Base-by-base conservation (phyloP, 37 sponge, comb jelly and placozoan species). In the Agelas oroides region DNA sequence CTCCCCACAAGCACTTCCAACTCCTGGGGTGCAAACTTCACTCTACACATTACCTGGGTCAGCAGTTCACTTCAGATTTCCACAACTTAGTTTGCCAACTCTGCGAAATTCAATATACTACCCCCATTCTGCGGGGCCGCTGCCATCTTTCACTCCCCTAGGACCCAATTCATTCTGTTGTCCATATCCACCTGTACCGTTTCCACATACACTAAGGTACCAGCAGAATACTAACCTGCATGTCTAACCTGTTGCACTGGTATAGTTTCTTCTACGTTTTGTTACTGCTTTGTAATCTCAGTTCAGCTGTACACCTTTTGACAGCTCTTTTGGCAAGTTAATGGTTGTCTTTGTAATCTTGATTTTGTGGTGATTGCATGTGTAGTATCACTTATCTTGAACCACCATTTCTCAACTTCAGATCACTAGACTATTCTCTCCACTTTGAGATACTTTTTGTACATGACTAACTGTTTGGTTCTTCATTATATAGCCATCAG, bases 61-160 rank as follows among this genome's bases (percentile, higher is more conserved):
- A n/a, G 73, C 68, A 0, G 83, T 76, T 5, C 83, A 89, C 40
- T 82, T 89, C 53, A 76, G 89, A 46, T 89, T 82, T 71, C 87
- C 87, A 18, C 20, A 57, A 53, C 46, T 83, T 6, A 39, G 67
- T 18, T 70, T 76, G 38, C 61, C 77, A 27, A 17, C 66, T 1
- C 73, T 78, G 17, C 60, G 80, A 0, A 69, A 38, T 19, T 76
- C 89, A 5, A 31, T 89, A 28, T 89, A 89, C 84, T 89, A 83
- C 70, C 83, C 77, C 60, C 80, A 77, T 21, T 53, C 80, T 23
- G 75, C 79, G 64, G 73, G 46, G 35, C 56, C 83, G 33, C 32
- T 75, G 0, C 76, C 88, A 28, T 55, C 88, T n/a, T 88, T 88
- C 61, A n/a, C 76, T 67, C 76, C 58, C 21, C 39, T 73, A n/a